Evolutionary conservation across 2,797 vertebrate genomes (phyloP).

Genomic region (Gadopsis bispinosus): DNA sequence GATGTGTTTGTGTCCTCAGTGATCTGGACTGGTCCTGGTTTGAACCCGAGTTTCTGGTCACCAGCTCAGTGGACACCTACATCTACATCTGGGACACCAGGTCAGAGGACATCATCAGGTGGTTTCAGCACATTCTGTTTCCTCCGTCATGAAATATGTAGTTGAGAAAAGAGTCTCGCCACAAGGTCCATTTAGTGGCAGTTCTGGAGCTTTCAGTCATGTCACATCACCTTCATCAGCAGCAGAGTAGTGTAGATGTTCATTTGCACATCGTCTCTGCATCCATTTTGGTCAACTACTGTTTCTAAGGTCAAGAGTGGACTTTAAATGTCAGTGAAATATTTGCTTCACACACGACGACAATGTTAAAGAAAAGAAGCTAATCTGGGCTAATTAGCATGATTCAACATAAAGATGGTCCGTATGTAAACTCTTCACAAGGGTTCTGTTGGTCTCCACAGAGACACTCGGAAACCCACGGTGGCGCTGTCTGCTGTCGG

Average conservation of each 20-base stretch:
- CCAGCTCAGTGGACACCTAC: conserved; percentile 97
- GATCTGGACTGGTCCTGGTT: conserved; percentile 99
- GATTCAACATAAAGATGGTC: background rate
- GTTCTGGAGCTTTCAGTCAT: background rate
- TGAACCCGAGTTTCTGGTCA: conserved; percentile 94
- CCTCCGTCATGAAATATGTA: background rate
- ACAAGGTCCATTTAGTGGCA: background rate
- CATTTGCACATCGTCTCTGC: background rate
- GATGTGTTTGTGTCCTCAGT: conserved; percentile 72
- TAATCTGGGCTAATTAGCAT: background rate
- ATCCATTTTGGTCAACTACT: background rate
- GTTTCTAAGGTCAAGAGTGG: background rate
- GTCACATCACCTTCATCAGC: background rate
- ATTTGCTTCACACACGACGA: background rate
- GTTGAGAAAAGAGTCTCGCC: background rate
- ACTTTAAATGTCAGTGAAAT: background rate
- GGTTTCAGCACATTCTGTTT: background rate
- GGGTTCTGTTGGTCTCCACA: conserved; percentile 73
- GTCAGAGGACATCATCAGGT: conserved; percentile 78
- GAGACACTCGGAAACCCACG: conserved; percentile 94
- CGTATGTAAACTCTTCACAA: no score
- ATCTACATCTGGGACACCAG: conserved; percentile 99
- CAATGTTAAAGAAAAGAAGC: background rate
- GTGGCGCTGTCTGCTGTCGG: conserved; percentile 94
- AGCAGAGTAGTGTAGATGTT: no score